Evolutionary conservation across 2,113 vertebrate genomes (phyloP).

Genomic region (Perca schrenkii): DNA sequence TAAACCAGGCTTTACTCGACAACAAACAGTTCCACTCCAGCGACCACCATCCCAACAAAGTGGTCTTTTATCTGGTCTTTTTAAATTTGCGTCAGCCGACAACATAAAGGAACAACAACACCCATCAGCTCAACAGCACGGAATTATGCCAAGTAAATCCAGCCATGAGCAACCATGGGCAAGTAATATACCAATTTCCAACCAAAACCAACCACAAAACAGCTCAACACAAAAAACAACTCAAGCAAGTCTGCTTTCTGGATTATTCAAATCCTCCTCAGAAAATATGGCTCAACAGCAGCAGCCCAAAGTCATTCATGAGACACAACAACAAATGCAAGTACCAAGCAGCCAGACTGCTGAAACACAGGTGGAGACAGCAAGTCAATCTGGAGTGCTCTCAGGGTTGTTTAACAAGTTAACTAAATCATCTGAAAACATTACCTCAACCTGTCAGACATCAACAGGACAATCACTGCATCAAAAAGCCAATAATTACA

Average conservation of each 20-base stretch:
- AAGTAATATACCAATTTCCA: slow-evolving; percentile 23
- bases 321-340: slow-evolving; percentile 50
- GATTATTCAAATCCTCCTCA: slow-evolving; percentile 82
- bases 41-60: slow-evolving; percentile 58
- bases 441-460: slow-evolving; percentile 48
- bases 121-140: slow-evolving; percentile 33
- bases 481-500: slow-evolving; percentile 17
- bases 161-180: slow-evolving; percentile 46
- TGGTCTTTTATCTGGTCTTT: slow-evolving; percentile 82
- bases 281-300: slow-evolving; percentile 73
- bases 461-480: slow-evolving; percentile 34
- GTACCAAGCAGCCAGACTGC: slow-evolving; percentile 31
- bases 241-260: slow-evolving; percentile 62
- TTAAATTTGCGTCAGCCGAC: slow-evolving; percentile 81
- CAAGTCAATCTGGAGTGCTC: slow-evolving; percentile 76
- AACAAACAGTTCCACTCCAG: slow-evolving; percentile 70
- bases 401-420: slow-evolving; percentile 81
- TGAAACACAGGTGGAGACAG: slow-evolving; percentile 42
- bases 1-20: slow-evolving; percentile 57
- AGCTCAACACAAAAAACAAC: slow-evolving; percentile 51
- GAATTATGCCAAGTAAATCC: slow-evolving; percentile 46
- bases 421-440: slow-evolving; percentile 80
- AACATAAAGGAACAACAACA: slow-evolving; percentile 57
- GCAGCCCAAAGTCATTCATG: slow-evolving; percentile 40
- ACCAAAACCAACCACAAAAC: slow-evolving; percentile 46